These are phyloP conservation scores for Tribolium freemani DNA, from an alignment of 2,888 invertebrate species.

Conservation along the genomic window DNA sequence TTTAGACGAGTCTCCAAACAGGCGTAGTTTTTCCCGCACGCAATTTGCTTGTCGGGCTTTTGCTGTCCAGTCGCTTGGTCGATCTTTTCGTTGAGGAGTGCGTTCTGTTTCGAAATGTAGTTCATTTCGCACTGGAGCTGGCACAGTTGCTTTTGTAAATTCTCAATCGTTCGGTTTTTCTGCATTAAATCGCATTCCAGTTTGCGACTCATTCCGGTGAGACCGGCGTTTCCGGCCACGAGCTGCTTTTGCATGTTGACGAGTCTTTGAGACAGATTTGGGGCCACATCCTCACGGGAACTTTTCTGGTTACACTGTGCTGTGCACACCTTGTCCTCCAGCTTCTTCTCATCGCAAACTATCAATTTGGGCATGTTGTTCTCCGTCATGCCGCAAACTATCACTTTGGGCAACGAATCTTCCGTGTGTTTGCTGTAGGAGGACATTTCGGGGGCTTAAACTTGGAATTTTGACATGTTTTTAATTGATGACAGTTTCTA, in stretches of 20 bases:
- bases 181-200: neutral
- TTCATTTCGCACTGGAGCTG: slow-evolving; percentile 7
- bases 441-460: neutral
- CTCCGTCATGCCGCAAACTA: slow-evolving; percentile 16
- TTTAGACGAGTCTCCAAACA: neutral
- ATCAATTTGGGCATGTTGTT: slow-evolving; percentile 21
- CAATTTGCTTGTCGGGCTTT: neutral
- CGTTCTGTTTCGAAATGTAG: neutral
- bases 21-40: slow-evolving; percentile 1
- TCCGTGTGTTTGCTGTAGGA: neutral
- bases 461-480: slow-evolving; percentile 11
- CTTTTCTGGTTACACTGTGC: slow-evolving; percentile 1
- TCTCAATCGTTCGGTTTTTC: slow-evolving; percentile 8
- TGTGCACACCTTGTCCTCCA: neutral
- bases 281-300: neutral
- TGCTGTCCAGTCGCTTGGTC: neutral
- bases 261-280: neutral
- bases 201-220: neutral
- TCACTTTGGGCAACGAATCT: slow-evolving; percentile 14
- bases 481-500: neutral
- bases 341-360: slow-evolving; percentile 6
- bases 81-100: neutral
- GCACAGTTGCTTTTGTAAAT: neutral
- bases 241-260: neutral
- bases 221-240: neutral